Conservation (phyloP, 2,113 vertebrate species). For the Siphamia tubifer region DNA sequence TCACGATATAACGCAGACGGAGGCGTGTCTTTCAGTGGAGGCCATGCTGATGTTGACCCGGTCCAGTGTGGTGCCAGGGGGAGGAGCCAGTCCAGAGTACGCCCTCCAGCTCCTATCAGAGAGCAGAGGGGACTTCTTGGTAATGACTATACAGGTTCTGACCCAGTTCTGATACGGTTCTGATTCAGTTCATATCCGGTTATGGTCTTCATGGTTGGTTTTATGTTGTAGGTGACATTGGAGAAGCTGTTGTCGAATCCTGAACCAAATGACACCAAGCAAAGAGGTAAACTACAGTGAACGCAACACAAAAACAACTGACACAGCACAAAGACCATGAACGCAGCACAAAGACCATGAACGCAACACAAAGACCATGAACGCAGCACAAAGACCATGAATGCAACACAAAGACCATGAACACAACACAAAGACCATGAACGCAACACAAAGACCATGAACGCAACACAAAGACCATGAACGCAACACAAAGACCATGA, state of each 20-base stretch:
- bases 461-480: no score
- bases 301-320: no score
- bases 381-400: no score
- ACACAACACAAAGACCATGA: no score
- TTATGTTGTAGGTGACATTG: slow-evolving; percentile 34
- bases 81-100: slow-evolving; percentile 19
- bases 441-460: no score
- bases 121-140: slow-evolving; percentile 58
- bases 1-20: no score
- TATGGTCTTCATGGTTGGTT: neutral
- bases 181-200: neutral
- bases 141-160: neutral
- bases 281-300: neutral
- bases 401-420: no score
- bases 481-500: no score
- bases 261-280: neutral
- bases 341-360: no score
- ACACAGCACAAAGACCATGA: no score
- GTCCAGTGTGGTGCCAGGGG: slow-evolving; percentile 51
- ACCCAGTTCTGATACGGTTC: neutral
- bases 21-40: slow-evolving; percentile 40
- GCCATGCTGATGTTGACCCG: slow-evolving; percentile 44
- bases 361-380: no score
- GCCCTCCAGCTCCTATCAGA: slow-evolving; percentile 47
- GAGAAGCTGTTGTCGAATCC: slow-evolving; percentile 38